A percentile compares a stretch with the other conserved stretches of the same genome.
Conservation (phyloP, 2,113 vertebrate genomes). For the Argyrosomus japonicus region DNA sequence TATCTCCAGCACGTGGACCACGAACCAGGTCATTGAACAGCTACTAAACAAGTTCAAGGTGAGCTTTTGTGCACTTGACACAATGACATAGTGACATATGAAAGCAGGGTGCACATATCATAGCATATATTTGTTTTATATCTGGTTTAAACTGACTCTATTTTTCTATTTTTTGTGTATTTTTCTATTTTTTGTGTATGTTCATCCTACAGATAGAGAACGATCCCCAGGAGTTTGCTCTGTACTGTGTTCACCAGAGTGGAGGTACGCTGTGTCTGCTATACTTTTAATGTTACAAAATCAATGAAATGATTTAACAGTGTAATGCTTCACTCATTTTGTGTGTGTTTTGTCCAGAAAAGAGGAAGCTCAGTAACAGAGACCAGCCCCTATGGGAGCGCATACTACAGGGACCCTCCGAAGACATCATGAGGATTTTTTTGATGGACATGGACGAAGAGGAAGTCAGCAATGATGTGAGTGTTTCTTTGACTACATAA, state of each 20-base stretch:
- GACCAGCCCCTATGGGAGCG: conserved; percentile 92
- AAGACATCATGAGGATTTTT: conserved; percentile 90
- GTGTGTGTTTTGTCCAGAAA: conserved; percentile 83
- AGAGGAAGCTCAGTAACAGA: conserved; percentile 85
- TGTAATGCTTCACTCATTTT: not conserved
- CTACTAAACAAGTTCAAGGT: conserved; percentile 95
- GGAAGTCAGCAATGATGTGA: conserved; percentile 93
- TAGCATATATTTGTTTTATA: too few species aligned
- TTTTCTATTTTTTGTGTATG: not conserved
- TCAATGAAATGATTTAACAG: not conserved
- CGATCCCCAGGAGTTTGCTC: conserved; percentile 90
- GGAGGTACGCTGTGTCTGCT: conserved; percentile 85
- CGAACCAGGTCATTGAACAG: conserved; percentile 90
- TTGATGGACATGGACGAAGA: conserved; percentile 92
- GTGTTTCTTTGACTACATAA: conserved; percentile 35
- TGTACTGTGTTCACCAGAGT: conserved; percentile 91
- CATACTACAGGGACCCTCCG: conserved; percentile 92
- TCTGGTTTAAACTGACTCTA: too few species aligned
- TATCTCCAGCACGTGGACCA: conserved; percentile 90
- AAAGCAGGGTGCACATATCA: too few species aligned
- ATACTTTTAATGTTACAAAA: not conserved
- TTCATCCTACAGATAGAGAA: conserved; percentile 89
- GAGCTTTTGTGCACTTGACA: not conserved
- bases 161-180: too few species aligned
- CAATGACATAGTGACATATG: too few species aligned